Percentiles rank a stretch among this genome's conserved stretches.
Evolutionary conservation across 2,888 invertebrate species (phyloP).

Genomic region (Tupiocoris notatus): DNA sequence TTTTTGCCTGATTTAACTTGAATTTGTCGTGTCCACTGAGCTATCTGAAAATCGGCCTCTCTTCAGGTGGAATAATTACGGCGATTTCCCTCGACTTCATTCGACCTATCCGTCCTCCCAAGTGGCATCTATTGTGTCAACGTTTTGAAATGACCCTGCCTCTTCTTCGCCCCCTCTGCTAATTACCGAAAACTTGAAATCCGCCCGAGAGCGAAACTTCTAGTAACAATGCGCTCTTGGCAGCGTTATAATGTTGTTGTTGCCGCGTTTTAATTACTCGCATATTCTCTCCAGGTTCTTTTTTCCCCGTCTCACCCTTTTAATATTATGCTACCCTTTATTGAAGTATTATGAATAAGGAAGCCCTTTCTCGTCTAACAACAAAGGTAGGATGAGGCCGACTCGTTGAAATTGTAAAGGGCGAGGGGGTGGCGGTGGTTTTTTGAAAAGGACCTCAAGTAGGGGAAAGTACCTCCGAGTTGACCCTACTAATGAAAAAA

Average conservation of each 20-base stretch:
- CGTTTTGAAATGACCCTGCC: background rate
- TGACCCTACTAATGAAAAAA: slow-evolving; percentile 46
- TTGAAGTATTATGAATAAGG: slow-evolving; percentile 43
- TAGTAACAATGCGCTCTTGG: background rate
- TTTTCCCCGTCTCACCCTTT: too few species aligned
- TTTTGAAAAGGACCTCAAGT: too few species aligned
- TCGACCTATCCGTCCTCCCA: too few species aligned
- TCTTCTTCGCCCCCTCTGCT: slow-evolving; percentile 7
- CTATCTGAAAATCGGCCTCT: too few species aligned
- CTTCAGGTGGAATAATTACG: too few species aligned
- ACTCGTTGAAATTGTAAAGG: background rate
- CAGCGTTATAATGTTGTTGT: slow-evolving; percentile 44
- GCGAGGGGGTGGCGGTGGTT: slow-evolving; percentile 9
- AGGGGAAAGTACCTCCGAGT: too few species aligned
- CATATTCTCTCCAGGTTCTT: slow-evolving; percentile 46
- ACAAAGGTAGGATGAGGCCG: background rate
- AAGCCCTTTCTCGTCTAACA: slow-evolving; percentile 12
- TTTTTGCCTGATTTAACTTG: too few species aligned
- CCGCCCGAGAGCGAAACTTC: slow-evolving; percentile 7
- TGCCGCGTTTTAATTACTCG: slow-evolving; percentile 47
- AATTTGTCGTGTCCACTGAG: too few species aligned
- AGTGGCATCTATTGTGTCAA: slow-evolving; percentile 17
- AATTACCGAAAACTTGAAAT: slow-evolving; percentile 45
- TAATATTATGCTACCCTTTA: too few species aligned
- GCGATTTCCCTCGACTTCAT: too few species aligned